A percentile compares a stretch with the other conserved stretches of the same genome.
Evolutionary conservation across 2,113 vertebrate genomes (phyloP).

Genomic region (Microtus pennsylvanicus): DNA sequence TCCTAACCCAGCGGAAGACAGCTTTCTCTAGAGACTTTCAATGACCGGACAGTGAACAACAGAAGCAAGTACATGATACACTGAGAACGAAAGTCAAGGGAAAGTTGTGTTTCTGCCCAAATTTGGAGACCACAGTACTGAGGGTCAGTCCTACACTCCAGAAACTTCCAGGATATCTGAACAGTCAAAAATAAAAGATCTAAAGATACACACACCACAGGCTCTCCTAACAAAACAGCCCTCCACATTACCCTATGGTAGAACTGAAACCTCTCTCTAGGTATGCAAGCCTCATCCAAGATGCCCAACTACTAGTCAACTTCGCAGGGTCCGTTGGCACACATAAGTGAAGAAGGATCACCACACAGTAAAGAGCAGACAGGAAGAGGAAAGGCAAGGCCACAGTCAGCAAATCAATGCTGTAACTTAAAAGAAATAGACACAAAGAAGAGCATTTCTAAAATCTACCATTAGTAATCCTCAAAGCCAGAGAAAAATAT

Average conservation of each 20-base stretch:
- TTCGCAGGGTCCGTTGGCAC: too few species aligned
- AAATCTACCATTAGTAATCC: background rate
- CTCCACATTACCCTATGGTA: background rate
- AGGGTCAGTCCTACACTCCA: background rate
- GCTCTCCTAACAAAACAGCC: background rate
- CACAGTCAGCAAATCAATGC: slow-evolving; percentile 4
- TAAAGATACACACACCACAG: slow-evolving; percentile 6
- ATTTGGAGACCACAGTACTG: slow-evolving; percentile 8
- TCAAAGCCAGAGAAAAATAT: slow-evolving; percentile 11
- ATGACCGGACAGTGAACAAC: background rate
- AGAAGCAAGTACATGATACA: background rate
- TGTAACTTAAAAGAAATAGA: background rate
- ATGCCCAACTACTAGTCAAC: too few species aligned
- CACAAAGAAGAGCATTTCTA: slow-evolving; percentile 12
- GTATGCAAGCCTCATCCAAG: too few species aligned
- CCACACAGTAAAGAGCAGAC: background rate
- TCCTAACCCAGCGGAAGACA: background rate
- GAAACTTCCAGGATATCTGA: background rate
- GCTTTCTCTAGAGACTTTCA: background rate
- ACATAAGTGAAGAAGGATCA: too few species aligned
- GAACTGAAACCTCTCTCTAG: background rate
- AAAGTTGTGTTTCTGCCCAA: background rate
- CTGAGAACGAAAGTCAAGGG: background rate
- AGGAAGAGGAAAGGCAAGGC: background rate
- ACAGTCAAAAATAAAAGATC: slow-evolving; percentile 3